Percentiles rank a stretch among this genome's conserved stretches.
phyloP scores from a whole-genome alignment of 1,140 invertebrate genomes.

The Eurosta solidaginis region DNA sequence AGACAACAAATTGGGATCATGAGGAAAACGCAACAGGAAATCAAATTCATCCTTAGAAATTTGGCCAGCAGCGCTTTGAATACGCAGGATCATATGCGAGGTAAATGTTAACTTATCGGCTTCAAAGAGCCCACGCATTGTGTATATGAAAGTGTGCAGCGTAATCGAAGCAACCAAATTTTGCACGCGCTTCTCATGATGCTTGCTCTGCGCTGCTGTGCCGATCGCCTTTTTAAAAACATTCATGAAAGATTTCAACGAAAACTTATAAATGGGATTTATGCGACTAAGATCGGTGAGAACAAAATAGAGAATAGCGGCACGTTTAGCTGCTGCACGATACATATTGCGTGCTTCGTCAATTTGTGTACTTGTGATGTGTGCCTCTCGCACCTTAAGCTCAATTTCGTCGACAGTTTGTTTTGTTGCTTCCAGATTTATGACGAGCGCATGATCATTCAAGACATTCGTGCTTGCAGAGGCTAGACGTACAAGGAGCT shows the following conservation, averaged over 20 bases:
- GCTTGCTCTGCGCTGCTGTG: slow-evolving; percentile 69
- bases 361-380: slow-evolving; percentile 83
- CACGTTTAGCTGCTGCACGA: slow-evolving; percentile 81
- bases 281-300: slow-evolving; percentile 92
- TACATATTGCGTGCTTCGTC: slow-evolving; percentile 90
- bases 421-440: slow-evolving; percentile 94
- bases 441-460: slow-evolving; percentile 85
- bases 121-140: slow-evolving; percentile 91
- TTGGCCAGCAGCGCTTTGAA: slow-evolving; percentile 69
- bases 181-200: slow-evolving; percentile 71
- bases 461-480: slow-evolving; percentile 90
- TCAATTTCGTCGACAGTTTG: slow-evolving; percentile 90
- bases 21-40: slow-evolving; percentile 84
- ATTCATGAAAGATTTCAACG: slow-evolving; percentile 90
- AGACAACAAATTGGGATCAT: slow-evolving; percentile 67
- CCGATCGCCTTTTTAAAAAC: slow-evolving; percentile 90
- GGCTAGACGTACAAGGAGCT: slow-evolving; percentile 81
- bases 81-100: slow-evolving; percentile 85
- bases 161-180: slow-evolving; percentile 89
- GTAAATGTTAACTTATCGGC: slow-evolving; percentile 91
- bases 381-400: slow-evolving; percentile 84
- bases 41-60: slow-evolving; percentile 80
- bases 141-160: slow-evolving; percentile 86
- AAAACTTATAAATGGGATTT: slow-evolving; percentile 96
- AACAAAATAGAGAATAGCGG: slow-evolving; percentile 92